Conservation (phyloP, 2,113 vertebrate species). For the Percina caprodes region DNA sequence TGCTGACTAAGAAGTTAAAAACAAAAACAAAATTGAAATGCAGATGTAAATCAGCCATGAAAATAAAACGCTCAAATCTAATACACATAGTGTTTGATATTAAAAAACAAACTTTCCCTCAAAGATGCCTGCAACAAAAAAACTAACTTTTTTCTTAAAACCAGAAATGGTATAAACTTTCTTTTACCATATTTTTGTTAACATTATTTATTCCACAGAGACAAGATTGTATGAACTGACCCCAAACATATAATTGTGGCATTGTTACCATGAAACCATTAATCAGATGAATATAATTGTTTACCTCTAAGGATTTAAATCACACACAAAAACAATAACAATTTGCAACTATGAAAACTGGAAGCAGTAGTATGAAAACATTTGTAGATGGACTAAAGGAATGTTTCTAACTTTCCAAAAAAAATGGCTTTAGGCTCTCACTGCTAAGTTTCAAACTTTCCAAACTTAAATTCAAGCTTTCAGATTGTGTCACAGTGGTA, state of each 20-base stretch:
- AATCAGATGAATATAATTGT: background rate
- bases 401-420: background rate
- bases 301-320: background rate
- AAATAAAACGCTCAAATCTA: background rate
- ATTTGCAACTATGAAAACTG: too few relatives aligned
- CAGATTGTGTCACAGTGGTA: slow-evolving; percentile 18
- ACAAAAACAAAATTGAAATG: slow-evolving; percentile 1
- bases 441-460: background rate
- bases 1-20: background rate
- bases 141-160: background rate
- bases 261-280: background rate
- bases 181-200: background rate
- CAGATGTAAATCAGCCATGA: background rate
- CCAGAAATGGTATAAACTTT: background rate
- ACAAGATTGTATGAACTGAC: background rate
- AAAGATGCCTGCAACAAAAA: background rate
- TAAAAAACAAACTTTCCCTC: background rate
- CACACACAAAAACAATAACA: too few relatives aligned
- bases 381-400: background rate
- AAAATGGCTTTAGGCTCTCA: background rate
- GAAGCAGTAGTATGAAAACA: too few relatives aligned
- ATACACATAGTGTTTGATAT: background rate
- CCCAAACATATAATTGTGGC: background rate
- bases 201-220: background rate
- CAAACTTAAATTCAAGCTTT: slow-evolving; percentile 12